phyloP scores from a whole-genome alignment of 2,888 invertebrate species.

The Bembecia ichneumoniformis region DNA sequence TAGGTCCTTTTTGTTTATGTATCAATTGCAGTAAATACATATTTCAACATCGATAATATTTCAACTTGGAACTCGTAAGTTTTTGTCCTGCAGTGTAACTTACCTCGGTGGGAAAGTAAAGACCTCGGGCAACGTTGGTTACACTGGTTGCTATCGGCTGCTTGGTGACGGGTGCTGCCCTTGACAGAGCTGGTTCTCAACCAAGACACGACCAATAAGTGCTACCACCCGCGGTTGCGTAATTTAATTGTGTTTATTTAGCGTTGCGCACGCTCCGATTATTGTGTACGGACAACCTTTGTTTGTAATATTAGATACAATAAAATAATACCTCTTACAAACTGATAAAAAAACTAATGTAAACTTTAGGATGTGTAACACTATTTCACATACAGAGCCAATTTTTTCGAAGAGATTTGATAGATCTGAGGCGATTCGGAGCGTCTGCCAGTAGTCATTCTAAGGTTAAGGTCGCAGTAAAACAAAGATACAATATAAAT shows the following conservation, averaged over 20 bases:
- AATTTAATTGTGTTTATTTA: background rate
- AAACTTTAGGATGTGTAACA: too few species aligned
- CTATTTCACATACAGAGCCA: too few species aligned
- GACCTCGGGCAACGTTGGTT: slow-evolving; percentile 34
- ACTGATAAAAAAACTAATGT: too few species aligned
- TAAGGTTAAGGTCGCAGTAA: slow-evolving; percentile 62
- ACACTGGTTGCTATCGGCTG: slow-evolving; percentile 18
- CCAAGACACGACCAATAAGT: slow-evolving; percentile 15
- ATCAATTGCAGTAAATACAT: too few species aligned
- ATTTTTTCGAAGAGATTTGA: too few species aligned
- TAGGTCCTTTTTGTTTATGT: too few species aligned
- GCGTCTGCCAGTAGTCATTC: slow-evolving; percentile 35
- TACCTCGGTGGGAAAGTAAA: slow-evolving; percentile 49
- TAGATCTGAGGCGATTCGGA: background rate
- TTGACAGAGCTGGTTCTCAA: slow-evolving; percentile 53
- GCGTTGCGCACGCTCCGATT: background rate
- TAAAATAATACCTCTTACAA: too few species aligned
- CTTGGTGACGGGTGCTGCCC: slow-evolving; percentile 56
- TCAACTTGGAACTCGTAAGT: too few species aligned
- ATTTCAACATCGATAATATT: too few species aligned
- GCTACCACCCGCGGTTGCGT: slow-evolving; percentile 2
- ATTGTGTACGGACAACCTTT: background rate
- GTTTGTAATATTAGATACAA: too few species aligned
- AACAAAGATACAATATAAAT: slow-evolving; percentile 28
- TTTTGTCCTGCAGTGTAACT: too few species aligned